These are phyloP conservation scores for Mesoclemmys tuberculata DNA, from an alignment of 2,113 vertebrate genomes.

Conservation along the genomic window DNA sequence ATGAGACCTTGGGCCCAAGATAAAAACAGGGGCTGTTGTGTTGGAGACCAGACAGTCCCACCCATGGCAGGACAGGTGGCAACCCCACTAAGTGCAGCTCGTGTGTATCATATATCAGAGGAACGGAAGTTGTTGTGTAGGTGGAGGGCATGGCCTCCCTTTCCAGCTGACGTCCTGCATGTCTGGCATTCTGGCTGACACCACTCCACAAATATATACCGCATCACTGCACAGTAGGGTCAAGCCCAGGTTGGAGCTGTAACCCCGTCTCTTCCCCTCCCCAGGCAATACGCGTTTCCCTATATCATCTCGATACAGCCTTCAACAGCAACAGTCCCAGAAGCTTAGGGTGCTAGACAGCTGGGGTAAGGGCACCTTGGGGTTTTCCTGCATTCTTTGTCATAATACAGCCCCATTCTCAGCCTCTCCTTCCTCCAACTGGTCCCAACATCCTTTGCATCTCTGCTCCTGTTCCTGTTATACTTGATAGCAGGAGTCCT, in stretches of 20 bases:
- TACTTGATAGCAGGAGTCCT: not conserved
- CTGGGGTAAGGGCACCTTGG: not conserved
- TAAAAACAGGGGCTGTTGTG: not conserved
- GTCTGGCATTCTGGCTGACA: slow-evolving; percentile 61
- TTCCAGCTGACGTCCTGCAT: slow-evolving; percentile 30
- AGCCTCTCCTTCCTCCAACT: not conserved
- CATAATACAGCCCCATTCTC: not conserved
- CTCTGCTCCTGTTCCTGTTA: not conserved
- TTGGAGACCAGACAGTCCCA: not conserved
- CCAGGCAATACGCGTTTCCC: not conserved
- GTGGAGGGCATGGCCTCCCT: slow-evolving; percentile 58
- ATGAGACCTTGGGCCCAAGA: not conserved
- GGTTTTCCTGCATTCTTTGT: not conserved
- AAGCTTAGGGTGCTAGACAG: not conserved
- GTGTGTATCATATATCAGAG: slow-evolving; percentile 42
- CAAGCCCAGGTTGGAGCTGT: not conserved
- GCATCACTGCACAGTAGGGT: accelerated
- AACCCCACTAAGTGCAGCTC: slow-evolving; percentile 2
- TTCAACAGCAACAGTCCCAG: not conserved
- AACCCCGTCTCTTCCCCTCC: accelerated
- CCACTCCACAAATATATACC: not conserved
- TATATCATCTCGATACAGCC: not conserved
- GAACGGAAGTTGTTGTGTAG: slow-evolving; percentile 60
- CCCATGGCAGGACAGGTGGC: slow-evolving; percentile 37
- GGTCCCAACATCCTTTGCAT: not conserved